Evolutionary conservation across 2,113 vertebrate genomes (phyloP).

Genomic region (Prunella fulvescens): DNA sequence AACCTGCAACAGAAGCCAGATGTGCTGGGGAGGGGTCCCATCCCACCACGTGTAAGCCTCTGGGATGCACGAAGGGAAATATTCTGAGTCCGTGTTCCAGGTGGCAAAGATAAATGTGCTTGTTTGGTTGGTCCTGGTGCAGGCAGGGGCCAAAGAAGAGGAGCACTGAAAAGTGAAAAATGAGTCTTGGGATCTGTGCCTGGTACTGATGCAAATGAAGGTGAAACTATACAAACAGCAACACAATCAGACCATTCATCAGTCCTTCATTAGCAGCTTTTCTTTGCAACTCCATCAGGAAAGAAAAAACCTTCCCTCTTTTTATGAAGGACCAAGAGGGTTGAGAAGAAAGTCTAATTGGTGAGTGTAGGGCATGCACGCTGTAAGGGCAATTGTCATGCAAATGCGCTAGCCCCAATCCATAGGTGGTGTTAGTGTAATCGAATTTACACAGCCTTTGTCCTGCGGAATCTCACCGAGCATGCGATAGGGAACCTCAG

Average conservation of each 20-base stretch:
- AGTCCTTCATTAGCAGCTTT: constrained; percentile 74
- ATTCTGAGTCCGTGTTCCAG: background rate
- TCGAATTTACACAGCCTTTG: constrained; percentile 1
- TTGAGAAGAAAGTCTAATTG: constrained; percentile 67
- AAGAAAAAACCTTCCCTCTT: constrained; percentile 58
- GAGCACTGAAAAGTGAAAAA: constrained; percentile 56
- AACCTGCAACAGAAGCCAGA: background rate
- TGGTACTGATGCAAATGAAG: constrained; percentile 82
- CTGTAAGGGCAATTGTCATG: constrained; percentile 36
- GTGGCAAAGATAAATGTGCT: constrained; percentile 51
- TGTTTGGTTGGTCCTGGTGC: background rate
- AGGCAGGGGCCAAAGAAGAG: constrained; percentile 40
- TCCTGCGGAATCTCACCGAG: background rate
- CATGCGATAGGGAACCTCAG: background rate
- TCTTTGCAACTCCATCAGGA: constrained; percentile 31
- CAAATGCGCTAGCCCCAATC: constrained; percentile 39
- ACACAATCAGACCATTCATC: constrained; percentile 77
- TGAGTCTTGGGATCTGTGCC: constrained; percentile 69
- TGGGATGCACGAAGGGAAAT: background rate
- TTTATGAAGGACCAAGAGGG: constrained; percentile 24
- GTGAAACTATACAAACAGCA: constrained; percentile 76
- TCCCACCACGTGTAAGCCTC: background rate
- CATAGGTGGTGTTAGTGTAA: background rate
- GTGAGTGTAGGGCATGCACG: background rate
- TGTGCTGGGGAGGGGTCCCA: background rate